Evolutionary conservation across 1,140 invertebrate genomes (phyloP).

Genomic region (Aphaenogaster ashmeadi): DNA sequence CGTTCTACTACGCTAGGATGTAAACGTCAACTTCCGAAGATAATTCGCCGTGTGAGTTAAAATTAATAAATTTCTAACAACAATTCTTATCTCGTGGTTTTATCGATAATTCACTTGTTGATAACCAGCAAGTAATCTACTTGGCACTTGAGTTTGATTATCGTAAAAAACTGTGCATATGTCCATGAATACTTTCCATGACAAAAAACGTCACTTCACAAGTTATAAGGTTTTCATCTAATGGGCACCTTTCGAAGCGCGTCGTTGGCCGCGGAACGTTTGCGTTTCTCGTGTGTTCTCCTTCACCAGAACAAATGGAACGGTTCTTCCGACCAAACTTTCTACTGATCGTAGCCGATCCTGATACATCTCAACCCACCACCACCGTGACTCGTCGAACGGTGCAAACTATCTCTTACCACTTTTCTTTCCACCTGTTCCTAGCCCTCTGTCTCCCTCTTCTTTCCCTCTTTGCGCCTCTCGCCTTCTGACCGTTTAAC

Average conservation of each 20-base stretch:
- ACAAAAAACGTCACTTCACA: neutral
- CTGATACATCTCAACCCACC: constrained; percentile 49
- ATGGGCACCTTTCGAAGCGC: neutral
- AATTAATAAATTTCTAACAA: neutral
- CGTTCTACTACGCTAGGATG: neutral
- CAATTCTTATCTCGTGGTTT: neutral
- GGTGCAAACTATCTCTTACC: constrained; percentile 58
- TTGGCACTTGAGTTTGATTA: neutral
- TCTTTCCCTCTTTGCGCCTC: neutral
- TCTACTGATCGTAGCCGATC: constrained; percentile 52
- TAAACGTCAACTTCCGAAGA: neutral
- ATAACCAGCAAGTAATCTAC: neutral
- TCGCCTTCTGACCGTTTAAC: constrained; percentile 42
- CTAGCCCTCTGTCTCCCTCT: neutral
- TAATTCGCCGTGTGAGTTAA: neutral
- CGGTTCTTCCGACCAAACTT: constrained; percentile 32
- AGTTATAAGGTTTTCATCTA: constrained; percentile 29
- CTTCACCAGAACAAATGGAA: constrained; percentile 45
- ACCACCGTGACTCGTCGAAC: constrained; percentile 48
- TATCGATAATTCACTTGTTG: neutral
- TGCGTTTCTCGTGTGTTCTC: constrained; percentile 1
- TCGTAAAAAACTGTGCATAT: neutral
- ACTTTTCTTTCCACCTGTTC: constrained; percentile 46
- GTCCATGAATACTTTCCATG: neutral
- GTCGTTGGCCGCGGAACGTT: neutral